Percentiles rank a stretch among this genome's conserved stretches.
These are phyloP conservation scores for Drosophila ananassae DNA, from an alignment of 1,140 invertebrate genomes.

Conservation along the genomic window DNA sequence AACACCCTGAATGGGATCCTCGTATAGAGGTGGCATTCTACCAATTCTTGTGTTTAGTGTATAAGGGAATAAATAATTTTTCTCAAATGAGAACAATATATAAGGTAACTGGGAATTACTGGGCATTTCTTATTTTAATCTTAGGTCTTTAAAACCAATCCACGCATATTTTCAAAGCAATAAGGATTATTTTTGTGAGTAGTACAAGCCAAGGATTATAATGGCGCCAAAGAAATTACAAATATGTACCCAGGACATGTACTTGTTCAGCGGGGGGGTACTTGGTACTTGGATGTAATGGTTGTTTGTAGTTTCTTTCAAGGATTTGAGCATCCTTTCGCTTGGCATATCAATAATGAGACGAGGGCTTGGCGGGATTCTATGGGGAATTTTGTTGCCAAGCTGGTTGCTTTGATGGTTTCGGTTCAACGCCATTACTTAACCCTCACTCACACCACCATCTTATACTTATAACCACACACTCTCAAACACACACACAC, in stretches of 20 bases:
- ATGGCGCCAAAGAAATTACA: slow-evolving; percentile 45
- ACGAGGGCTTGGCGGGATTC: slow-evolving; percentile 20
- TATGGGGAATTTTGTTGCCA: slow-evolving; percentile 46
- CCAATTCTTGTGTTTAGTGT: neutral
- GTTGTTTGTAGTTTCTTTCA: slow-evolving; percentile 58
- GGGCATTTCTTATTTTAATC: too few species aligned
- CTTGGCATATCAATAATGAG: slow-evolving; percentile 64
- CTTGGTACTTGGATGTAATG: slow-evolving; percentile 19
- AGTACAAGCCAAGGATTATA: slow-evolving; percentile 28
- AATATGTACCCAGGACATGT: slow-evolving; percentile 9
- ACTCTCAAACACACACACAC: slow-evolving; percentile 4
- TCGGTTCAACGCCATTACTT: slow-evolving; percentile 75
- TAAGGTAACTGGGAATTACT: neutral
- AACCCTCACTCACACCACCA: slow-evolving; percentile 12
- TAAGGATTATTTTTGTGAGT: slow-evolving; percentile 4
- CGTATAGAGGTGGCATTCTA: slow-evolving; percentile 40
- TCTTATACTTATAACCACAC: slow-evolving; percentile 7
- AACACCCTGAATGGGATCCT: slow-evolving; percentile 42
- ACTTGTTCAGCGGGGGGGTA: too few species aligned
- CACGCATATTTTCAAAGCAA: too few species aligned
- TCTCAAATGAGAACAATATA: neutral
- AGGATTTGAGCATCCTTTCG: slow-evolving; percentile 66
- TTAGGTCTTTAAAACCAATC: neutral
- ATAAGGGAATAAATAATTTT: neutral
- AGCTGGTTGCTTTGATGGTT: slow-evolving; percentile 46